Base-by-base conservation (phyloP, 2,113 vertebrate species). In the Guaruba guarouba region DNA sequence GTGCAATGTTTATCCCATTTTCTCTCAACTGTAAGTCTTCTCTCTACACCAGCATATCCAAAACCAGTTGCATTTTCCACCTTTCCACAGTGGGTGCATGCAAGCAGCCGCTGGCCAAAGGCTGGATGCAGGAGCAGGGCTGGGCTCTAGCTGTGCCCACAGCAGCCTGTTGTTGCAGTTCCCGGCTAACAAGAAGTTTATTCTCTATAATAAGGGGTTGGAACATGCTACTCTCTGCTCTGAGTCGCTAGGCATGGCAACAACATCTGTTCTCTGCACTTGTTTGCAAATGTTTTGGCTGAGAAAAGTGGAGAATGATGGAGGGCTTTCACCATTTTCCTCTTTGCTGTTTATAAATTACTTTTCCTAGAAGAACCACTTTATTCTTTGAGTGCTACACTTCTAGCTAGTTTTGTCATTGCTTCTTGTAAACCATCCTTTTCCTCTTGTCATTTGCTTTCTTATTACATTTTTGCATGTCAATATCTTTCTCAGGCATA, bases 71-170 rank as follows among this genome's bases (percentile, higher is more conserved):
- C 0, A 0, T 33, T 48, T 13, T 44, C 20, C 17, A 18, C 22
- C 3, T 15, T 46, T 19, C 10, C 6, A 1, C 4, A 18, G 37
- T 27, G 68, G 75, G 33, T 57, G 25, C 5, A 2, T 1, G 11
- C 1, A 5, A 49, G 55, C 22, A 49, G 69, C 77, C 4, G 49
- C 49, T 25, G 90, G 54, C 25, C 17, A 7, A 49, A 49, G 48
- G 48, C 48, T 6, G 41, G n/a, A 8, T 0, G 3, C 18, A 6
- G 75, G 59, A 41, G 10, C 0, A 0, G 33, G n/a, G 25, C 6
- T 16, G 25, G 25, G 35, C 39, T 63, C 28, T 57, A 62, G 52
- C 37, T 43, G 29, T 35, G 23, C 33, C 28, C 67, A 1, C 0
- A 1, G 35, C 54, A 62, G 46, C 49, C 41, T 16, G 1, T 29